Conservation (phyloP, 2,888 invertebrate species). For the Diachrysia chrysitis region DNA sequence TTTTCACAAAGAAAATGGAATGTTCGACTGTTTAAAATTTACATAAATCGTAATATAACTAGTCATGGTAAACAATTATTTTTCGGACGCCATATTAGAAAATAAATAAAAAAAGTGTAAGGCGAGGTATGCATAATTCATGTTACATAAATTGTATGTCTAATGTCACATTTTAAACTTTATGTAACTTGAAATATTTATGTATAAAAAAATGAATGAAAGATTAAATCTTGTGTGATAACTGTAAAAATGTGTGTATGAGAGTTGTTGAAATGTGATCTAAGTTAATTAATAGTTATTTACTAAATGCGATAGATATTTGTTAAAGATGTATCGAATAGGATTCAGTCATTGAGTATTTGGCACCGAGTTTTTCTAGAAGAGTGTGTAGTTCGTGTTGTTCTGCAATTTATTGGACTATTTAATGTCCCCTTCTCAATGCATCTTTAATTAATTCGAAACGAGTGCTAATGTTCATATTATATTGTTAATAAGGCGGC, state of each 20-base stretch:
- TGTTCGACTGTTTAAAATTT: constrained; percentile 45
- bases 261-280: constrained; percentile 80
- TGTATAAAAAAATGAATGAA: constrained; percentile 47
- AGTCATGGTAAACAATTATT: constrained; percentile 74
- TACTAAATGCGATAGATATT: constrained; percentile 59
- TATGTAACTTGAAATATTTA: constrained; percentile 33
- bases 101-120: constrained; percentile 58
- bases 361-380: constrained; percentile 16
- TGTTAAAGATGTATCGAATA: constrained; percentile 42
- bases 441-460: constrained; percentile 44
- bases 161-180: constrained; percentile 13
- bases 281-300: constrained; percentile 75
- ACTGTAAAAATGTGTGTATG: constrained; percentile 73
- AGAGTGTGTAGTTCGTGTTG: constrained; percentile 22
- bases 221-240: constrained; percentile 77
- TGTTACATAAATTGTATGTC: constrained; percentile 33
- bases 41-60: constrained; percentile 70
- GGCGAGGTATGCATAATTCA: constrained; percentile 8
- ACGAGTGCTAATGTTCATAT: constrained; percentile 38
- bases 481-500: constrained; percentile 59
- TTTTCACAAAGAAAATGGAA: constrained; percentile 71
- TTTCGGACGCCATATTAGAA: constrained; percentile 72
- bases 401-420: constrained; percentile 8
- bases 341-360: constrained; percentile 21
- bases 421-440: constrained; percentile 25